Evolutionary conservation across 2,888 invertebrate species (phyloP).

Genomic region (Helobdella robusta): DNA sequence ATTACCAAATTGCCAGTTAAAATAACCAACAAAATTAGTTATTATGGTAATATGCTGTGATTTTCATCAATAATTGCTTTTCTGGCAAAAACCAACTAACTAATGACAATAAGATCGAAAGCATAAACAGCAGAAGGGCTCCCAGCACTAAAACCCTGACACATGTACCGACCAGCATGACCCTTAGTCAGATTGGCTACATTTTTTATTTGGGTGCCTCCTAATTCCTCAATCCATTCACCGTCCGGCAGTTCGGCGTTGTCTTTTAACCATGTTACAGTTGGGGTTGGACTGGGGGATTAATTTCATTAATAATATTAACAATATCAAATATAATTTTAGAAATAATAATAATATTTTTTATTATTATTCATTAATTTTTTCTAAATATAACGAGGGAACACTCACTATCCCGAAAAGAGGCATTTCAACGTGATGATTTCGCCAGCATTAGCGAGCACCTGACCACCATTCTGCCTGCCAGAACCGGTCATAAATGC

Average conservation of each 20-base stretch:
- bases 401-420: conserved; percentile 9
- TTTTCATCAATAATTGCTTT: too few species aligned
- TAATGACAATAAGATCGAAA: too few species aligned
- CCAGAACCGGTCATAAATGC: too few species aligned
- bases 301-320: too few species aligned
- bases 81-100: too few species aligned
- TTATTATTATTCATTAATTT: background rate
- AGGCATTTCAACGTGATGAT: conserved; percentile 1
- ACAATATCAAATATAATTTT: background rate
- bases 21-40: too few species aligned
- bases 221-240: background rate
- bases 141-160: background rate
- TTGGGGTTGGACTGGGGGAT: conserved; percentile 10
- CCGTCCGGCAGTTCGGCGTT: background rate
- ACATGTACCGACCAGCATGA: background rate
- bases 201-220: background rate
- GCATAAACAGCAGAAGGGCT: too few species aligned
- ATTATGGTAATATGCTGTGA: too few species aligned
- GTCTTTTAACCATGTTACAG: background rate
- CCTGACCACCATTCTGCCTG: too few species aligned
- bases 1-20: too few species aligned
- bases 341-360: background rate
- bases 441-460: too few species aligned
- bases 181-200: background rate
- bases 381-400: background rate